A percentile compares a stretch with the other conserved stretches of the same genome.
Evolutionary conservation across 2,888 invertebrate genomes (phyloP).

Genomic region (Coelopa pilipes): DNA sequence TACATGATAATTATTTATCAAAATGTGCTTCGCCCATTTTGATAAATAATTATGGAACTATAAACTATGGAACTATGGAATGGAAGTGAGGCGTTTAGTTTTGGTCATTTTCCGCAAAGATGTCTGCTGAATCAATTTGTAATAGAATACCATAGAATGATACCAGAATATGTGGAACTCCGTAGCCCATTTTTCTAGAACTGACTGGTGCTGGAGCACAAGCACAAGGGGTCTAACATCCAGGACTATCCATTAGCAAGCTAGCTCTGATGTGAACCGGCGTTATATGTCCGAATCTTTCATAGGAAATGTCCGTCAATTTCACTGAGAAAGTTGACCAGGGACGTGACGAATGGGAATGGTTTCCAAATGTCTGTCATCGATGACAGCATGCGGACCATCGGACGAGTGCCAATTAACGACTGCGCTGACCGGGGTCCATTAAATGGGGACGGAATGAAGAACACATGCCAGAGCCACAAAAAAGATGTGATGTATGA

Average conservation of each 20-base stretch:
- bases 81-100: no score
- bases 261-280: conserved; percentile 9
- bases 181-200: no score
- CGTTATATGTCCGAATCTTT: conserved; percentile 4
- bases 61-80: no score
- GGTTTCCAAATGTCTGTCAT: neutral
- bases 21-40: no score
- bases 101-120: no score
- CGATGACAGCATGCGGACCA: neutral
- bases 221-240: neutral
- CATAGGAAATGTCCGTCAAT: neutral
- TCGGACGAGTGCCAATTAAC: conserved; percentile 6
- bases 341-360: neutral
- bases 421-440: neutral
- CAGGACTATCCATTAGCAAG: neutral
- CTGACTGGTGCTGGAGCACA: no score
- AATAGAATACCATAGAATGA: no score
- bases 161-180: no score
- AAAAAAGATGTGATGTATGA: neutral
- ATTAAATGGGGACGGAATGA: neutral
- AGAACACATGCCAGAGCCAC: neutral
- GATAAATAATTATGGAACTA: no score
- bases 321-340: neutral
- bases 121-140: no score
- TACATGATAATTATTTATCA: no score